Evolutionary conservation across 2,888 invertebrate genomes (phyloP).

Genomic region (Cephus runcator): DNA sequence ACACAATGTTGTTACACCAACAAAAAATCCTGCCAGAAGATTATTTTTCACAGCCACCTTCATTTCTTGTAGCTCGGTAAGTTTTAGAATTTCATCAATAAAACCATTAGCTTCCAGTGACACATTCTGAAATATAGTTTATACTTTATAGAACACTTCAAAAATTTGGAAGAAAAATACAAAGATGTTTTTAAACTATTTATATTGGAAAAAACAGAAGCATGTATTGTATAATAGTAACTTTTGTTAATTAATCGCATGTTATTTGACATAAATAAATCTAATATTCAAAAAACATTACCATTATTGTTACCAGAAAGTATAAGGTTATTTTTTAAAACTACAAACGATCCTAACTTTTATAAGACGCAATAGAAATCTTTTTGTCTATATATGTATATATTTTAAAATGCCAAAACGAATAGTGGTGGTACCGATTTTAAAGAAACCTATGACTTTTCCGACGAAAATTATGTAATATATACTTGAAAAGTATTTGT

Average conservation of each 20-base stretch:
- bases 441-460: not conserved
- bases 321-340: not conserved
- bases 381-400: not conserved
- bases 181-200: not conserved
- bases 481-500: too few species aligned
- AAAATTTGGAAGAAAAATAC: not conserved
- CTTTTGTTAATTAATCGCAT: not conserved
- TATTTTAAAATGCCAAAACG: not conserved
- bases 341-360: not conserved
- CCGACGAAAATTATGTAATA: not conserved
- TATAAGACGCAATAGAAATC: not conserved
- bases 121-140: not conserved
- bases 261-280: not conserved
- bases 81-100: not conserved
- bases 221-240: not conserved
- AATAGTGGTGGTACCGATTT: not conserved
- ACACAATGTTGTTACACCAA: not conserved
- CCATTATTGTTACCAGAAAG: not conserved
- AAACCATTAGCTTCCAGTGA: not conserved
- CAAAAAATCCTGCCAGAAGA: not conserved
- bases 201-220: not conserved
- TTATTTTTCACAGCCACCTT: not conserved
- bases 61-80: not conserved
- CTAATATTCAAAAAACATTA: not conserved
- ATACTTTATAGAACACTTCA: not conserved